Conservation (phyloP, 2,113 vertebrate species). For the Callorhinus ursinus region DNA sequence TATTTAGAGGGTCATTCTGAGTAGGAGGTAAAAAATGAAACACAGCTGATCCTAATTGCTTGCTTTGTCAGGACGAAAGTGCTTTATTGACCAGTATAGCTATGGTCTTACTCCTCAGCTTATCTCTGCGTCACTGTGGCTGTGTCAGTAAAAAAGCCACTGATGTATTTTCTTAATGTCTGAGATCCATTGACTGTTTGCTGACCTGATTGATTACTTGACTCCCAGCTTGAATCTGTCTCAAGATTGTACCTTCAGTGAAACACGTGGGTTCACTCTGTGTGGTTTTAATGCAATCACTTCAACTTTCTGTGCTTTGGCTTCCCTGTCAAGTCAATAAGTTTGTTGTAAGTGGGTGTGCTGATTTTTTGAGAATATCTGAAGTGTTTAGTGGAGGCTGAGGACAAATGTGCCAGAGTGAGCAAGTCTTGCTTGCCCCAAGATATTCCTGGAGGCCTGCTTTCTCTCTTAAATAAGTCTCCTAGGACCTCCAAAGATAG, state of each 20-base stretch:
- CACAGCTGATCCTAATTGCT: conserved; percentile 58
- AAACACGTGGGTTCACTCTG: neutral
- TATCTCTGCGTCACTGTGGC: conserved; percentile 47
- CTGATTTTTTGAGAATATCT: neutral
- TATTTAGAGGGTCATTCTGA: conserved; percentile 16
- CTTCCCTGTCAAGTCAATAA: conserved; percentile 5
- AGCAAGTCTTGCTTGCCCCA: neutral
- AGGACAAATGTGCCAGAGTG: neutral
- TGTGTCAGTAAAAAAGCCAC: conserved; percentile 52
- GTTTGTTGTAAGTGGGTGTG: neutral
- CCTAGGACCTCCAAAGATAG: neutral
- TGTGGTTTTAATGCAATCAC: neutral
- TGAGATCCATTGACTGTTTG: conserved; percentile 3
- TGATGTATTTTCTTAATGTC: conserved; percentile 55
- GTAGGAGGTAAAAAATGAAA: conserved; percentile 62
- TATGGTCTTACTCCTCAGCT: conserved; percentile 15
- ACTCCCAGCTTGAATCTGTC: conserved; percentile 26
- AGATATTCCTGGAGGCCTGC: neutral
- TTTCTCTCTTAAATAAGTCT: neutral
- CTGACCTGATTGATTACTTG: conserved; percentile 63
- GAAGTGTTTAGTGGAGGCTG: neutral
- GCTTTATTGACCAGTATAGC: conserved; percentile 59
- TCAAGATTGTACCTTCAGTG: conserved; percentile 3
- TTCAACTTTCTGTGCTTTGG: conserved; percentile 4
- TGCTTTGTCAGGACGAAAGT: conserved; percentile 52